These are phyloP conservation scores for Paramormyrops hopkinsi DNA, from an alignment of 2,797 vertebrate species.

Conservation along the genomic window DNA sequence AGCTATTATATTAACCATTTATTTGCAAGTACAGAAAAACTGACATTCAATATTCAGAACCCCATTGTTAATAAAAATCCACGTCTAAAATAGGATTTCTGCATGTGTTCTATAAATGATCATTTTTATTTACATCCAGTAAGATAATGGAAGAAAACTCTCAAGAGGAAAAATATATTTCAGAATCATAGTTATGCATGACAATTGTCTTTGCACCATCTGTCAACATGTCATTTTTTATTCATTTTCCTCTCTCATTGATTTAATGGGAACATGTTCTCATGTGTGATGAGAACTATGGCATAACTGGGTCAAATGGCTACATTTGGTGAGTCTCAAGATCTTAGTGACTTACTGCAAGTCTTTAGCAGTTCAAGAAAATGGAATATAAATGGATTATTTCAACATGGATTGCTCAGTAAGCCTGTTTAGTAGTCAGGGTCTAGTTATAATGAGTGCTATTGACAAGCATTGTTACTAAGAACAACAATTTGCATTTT, in stretches of 20 bases:
- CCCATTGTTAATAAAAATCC: background rate
- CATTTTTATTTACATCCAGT: background rate
- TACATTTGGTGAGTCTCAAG: background rate
- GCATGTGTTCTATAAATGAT: background rate
- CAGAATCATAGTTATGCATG: conserved; percentile 9
- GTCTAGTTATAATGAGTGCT: background rate
- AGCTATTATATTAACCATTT: background rate
- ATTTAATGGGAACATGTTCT: conserved; percentile 12
- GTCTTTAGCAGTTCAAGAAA: background rate
- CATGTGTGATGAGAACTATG: background rate
- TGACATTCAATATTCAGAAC: background rate
- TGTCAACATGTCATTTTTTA: conserved; percentile 19
- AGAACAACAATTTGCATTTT: background rate
- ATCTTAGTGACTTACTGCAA: background rate
- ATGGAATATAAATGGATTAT: background rate
- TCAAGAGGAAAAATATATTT: conserved; percentile 8
- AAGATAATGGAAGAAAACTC: background rate
- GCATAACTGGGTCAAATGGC: conserved; percentile 11
- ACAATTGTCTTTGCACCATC: conserved; percentile 18
- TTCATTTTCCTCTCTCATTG: conserved; percentile 6
- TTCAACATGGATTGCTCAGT: background rate
- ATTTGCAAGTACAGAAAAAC: background rate
- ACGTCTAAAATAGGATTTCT: background rate
- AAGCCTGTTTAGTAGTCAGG: background rate
- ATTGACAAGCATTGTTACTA: background rate